Percentiles rank a stretch among this genome's conserved stretches.
These are phyloP conservation scores for Tringa solitaria DNA, from an alignment of 2,113 vertebrate genomes.

Conservation along the genomic window DNA sequence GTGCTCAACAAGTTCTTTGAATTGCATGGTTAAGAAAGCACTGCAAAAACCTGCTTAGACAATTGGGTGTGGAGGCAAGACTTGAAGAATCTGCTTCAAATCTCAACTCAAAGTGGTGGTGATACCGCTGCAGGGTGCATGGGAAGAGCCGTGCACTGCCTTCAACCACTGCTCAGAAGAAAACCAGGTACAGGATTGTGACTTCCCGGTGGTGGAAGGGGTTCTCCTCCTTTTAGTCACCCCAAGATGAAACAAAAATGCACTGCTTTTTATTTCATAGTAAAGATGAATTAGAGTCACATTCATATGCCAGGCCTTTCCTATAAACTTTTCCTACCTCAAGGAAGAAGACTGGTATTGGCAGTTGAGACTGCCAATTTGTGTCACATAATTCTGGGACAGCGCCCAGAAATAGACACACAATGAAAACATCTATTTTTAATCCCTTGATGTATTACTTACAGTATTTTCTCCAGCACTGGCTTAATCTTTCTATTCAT, in stretches of 20 bases:
- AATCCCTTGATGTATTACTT: background rate
- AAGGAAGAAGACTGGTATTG: background rate
- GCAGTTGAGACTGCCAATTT: background rate
- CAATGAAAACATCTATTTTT: background rate
- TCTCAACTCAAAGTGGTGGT: background rate
- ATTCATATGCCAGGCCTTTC: background rate
- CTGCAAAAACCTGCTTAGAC: background rate
- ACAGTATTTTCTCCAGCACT: background rate
- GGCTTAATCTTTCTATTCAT: background rate
- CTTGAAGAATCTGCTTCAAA: background rate
- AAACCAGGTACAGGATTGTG: background rate
- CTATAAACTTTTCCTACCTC: background rate
- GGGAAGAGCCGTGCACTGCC: background rate
- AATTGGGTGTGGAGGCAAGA: background rate
- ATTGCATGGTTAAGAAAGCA: background rate
- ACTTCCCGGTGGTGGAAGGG: accelerated
- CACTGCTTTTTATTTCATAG: background rate
- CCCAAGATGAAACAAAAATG: background rate
- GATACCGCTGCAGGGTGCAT: too few relatives aligned
- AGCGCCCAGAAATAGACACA: background rate
- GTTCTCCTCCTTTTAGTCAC: background rate
- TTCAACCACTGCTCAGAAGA: background rate
- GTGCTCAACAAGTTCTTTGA: background rate
- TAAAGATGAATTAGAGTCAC: background rate
- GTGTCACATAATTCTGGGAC: background rate